Evolutionary conservation across 2,113 vertebrate genomes (phyloP).

Genomic region (Acrocephalus kingi): DNA sequence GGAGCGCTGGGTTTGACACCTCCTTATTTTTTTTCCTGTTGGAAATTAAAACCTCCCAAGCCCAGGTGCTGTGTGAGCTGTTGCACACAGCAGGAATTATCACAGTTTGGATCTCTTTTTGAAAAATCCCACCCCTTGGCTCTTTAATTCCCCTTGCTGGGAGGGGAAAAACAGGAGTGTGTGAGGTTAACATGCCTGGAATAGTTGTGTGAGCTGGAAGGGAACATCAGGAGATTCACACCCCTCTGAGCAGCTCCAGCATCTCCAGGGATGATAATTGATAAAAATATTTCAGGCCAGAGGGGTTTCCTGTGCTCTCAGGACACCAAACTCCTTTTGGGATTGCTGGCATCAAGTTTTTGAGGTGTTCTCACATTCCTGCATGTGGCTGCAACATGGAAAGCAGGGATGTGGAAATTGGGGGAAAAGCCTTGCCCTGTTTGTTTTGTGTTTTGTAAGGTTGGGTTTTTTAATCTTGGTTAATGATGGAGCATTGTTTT

Average conservation of each 20-base stretch:
- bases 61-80: not conserved
- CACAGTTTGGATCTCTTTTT: not conserved
- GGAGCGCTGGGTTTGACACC: not conserved
- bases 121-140: not conserved
- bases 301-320: not conserved
- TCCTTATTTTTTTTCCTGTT: not conserved
- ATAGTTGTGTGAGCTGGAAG: conserved; percentile 13
- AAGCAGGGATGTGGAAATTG: not conserved
- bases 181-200: conserved; percentile 29
- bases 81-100: not conserved
- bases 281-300: not conserved
- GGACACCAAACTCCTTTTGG: not conserved
- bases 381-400: not conserved
- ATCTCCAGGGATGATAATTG: fast-evolving
- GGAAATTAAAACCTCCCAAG: not conserved
- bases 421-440: not conserved
- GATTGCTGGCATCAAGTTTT: not conserved
- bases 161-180: conserved; percentile 5
- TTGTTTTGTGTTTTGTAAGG: not conserved
- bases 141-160: not conserved
- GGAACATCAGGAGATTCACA: not conserved
- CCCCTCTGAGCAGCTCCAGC: not conserved
- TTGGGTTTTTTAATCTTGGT: not conserved
- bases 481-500: not conserved
- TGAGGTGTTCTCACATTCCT: not conserved